These are phyloP conservation scores for Burhinus oedicnemus DNA, from an alignment of 2,113 vertebrate species.

Conservation along the genomic window DNA sequence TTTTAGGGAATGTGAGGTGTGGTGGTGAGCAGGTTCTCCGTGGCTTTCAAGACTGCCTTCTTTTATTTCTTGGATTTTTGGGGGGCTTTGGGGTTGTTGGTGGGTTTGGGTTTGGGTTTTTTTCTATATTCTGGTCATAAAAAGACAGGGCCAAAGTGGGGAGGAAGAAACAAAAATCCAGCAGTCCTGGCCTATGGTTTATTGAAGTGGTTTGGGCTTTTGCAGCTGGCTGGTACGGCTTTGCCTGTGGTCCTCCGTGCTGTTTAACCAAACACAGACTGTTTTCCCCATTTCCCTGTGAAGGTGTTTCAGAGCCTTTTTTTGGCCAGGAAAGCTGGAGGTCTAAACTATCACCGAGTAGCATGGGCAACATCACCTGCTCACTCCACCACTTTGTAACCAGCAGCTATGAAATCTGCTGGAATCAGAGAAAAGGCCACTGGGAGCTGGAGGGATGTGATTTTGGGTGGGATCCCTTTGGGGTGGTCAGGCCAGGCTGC, in stretches of 20 bases:
- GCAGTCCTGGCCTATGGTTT: not conserved
- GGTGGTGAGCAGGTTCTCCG: not conserved
- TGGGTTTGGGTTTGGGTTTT: not conserved
- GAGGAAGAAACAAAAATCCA: not conserved
- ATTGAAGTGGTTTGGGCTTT: not conserved
- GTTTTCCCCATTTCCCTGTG: not conserved
- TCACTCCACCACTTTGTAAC: not conserved
- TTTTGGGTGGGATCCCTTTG: not conserved
- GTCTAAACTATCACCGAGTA: not conserved
- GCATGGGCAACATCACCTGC: rapidly evolving
- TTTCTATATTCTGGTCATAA: not conserved
- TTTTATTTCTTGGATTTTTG: not conserved
- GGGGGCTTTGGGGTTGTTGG: not conserved
- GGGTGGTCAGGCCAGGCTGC: not conserved
- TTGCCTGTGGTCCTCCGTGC: not conserved
- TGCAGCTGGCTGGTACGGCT: not conserved
- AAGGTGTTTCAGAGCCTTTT: not conserved
- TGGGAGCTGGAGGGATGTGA: not conserved
- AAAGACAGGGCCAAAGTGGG: not conserved
- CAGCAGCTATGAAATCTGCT: not conserved
- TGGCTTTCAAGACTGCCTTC: not conserved
- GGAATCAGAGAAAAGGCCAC: not conserved
- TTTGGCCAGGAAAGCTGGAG: not conserved
- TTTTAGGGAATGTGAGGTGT: not conserved
- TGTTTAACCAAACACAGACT: not conserved